These are phyloP conservation scores for Pseudanteris insignis DNA, from an alignment of 2,888 invertebrate genomes.

Conservation along the genomic window DNA sequence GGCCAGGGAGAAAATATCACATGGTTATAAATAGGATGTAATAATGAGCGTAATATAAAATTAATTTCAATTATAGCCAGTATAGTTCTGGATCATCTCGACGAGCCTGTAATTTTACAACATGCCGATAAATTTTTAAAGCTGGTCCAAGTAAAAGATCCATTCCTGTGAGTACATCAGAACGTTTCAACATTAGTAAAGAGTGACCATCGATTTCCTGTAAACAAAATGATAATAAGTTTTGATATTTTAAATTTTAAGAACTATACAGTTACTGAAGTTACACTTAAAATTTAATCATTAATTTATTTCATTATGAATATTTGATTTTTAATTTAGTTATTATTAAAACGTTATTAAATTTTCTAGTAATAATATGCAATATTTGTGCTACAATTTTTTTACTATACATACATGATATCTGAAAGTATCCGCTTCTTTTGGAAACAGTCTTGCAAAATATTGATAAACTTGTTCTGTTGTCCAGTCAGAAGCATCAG, in stretches of 20 bases:
- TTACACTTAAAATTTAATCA: too few relatives aligned
- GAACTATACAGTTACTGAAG: too few relatives aligned
- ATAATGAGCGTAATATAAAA: too few relatives aligned
- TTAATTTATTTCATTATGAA: too few relatives aligned
- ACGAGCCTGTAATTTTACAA: constrained; percentile 83
- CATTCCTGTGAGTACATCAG: constrained; percentile 84
- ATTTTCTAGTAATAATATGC: too few relatives aligned
- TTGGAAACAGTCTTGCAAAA: constrained; percentile 80
- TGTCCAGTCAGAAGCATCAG: constrained; percentile 84
- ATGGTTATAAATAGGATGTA: too few relatives aligned
- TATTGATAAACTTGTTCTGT: constrained; percentile 84
- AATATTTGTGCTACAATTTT: too few relatives aligned
- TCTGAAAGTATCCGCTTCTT: constrained; percentile 82
- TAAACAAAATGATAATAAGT: too few relatives aligned
- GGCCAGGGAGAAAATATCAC: too few relatives aligned
- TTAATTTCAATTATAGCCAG: constrained; percentile 77
- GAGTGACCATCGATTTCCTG: constrained; percentile 94
- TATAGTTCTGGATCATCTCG: constrained; percentile 78
- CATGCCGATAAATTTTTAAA: constrained; percentile 82
- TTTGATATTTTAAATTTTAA: too few relatives aligned
- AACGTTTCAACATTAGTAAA: constrained; percentile 82
- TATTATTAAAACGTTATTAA: too few relatives aligned
- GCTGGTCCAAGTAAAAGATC: constrained; percentile 88
- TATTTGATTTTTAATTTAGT: too few relatives aligned
- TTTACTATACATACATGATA: constrained; percentile 83